Base-by-base conservation (phyloP, 2,888 invertebrate species). In the Onthophagus sagittarius region DNA sequence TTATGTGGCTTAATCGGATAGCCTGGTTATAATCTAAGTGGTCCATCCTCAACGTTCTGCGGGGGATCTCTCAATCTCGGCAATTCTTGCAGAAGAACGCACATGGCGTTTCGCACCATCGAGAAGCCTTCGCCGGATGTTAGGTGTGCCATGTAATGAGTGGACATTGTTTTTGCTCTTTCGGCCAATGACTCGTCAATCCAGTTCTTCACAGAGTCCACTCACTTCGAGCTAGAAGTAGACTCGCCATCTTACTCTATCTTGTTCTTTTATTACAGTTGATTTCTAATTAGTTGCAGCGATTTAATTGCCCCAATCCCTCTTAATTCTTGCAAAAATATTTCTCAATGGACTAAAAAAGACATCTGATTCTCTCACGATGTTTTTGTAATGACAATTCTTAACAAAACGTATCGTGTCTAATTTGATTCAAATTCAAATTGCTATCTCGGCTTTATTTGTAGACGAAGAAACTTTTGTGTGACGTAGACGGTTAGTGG, bases 401-500 rank as follows among this genome's bases (percentile, higher is more conserved):
- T 23, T 23, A 23, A 23, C 23, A 23, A 23, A 23, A 23, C 23
- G 3, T 23, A 23, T 23, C 23, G 3, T 23, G 3, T 23, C 39
- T 53, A 53, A 53, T 9, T 53, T 11, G 39, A 53, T 53, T 11
- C 39, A 53, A 53, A 53, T 53, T 11, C 39, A 53, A 53, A 53
- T 53, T 53, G 39, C 6, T 53, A 9, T 11, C 39, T 53, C 39
- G 39, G 9, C 39, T 9, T 23, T 23, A 11, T 53, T 53, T 7
- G 39, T 53, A 53, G 1, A 53, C 5, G 11, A 9, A 53, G 4
- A 53, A 7, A 53, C 39, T 9, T 53, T 11, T 53, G 6, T 53
- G 62, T 39, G 14, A 15, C 15, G 70, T 70, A 53, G 15, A 53
- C 71, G 70, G 33, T 11, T 71, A 71, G 31, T 70, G 63, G 62